Evolutionary conservation across 1,140 invertebrate genomes (phyloP).

Genomic region (Lucilia sericata): DNA sequence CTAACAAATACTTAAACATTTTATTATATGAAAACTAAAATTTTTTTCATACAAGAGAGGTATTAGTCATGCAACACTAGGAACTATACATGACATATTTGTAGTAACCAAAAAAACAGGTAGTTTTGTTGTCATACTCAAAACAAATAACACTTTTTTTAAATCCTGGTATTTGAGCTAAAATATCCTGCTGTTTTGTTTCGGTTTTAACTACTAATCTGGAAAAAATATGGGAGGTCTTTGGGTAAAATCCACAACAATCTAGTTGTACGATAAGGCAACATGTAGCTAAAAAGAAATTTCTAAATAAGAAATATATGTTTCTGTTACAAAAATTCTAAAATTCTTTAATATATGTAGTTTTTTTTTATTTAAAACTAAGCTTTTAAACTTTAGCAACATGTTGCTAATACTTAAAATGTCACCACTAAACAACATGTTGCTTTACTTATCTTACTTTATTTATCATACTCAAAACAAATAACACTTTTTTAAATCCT

Average conservation of each 20-base stretch:
- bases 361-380: too few relatives aligned
- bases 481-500: not conserved
- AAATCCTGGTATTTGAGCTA: not conserved
- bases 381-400: too few relatives aligned
- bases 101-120: not conserved
- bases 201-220: not conserved
- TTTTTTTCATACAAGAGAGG: not conserved
- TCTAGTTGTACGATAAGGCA: not conserved
- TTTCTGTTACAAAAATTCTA: too few relatives aligned
- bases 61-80: not conserved
- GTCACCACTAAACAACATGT: too few relatives aligned
- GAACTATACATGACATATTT: not conserved
- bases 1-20: conserved; percentile 10
- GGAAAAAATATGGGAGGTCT: not conserved
- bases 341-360: too few relatives aligned
- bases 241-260: not conserved
- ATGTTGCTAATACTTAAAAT: too few relatives aligned
- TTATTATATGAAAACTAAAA: not conserved
- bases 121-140: not conserved
- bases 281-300: too few relatives aligned
- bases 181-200: too few relatives aligned
- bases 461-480: not conserved
- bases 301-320: too few relatives aligned
- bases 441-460: too few relatives aligned
- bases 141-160: not conserved